Base-by-base conservation (phyloP, 2,888 invertebrate genomes). In the Rhaphigaster nebulosa region DNA sequence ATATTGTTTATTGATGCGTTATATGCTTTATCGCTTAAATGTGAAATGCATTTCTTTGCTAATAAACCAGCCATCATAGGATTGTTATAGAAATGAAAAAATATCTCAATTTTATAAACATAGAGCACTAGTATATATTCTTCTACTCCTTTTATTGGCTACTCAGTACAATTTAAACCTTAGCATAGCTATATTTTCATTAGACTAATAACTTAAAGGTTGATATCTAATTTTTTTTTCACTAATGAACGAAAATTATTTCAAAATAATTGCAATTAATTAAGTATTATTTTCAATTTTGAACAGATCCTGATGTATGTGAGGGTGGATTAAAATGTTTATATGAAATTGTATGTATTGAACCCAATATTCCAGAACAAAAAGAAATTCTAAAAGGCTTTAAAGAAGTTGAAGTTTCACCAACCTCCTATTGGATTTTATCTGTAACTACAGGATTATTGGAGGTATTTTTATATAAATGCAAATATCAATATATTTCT, bases 311-410 rank as follows among this genome's bases (percentile, higher is more conserved):
- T 60, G 56, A 87, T 65, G 70, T 90, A 12, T 90, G 90, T n/a
- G 87, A 87, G n/a, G 90, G 65, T 87, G 90, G 87, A 29, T 65
- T 90, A 52, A 76, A 65, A 45, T 90, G 90, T 54, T 34, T 90
- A 26, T n/a, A 52, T 26, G 87, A 90, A 70, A 87, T 90, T 13
- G 34, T 87, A 26, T 65, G 87, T 20, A 56, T 87, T n/a, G 87
- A 87, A n/a, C 87, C 90, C 1, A 38, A 45, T 34, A 90, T 87
- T 80, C 20, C 45, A 41, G 90, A 90, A 50, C 90, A 87, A 23
- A 87, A 90, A 60, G 50, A 50, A 41, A 87, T 90, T 20, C 60
- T 90, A 41, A 65, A 56, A 34, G 34, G 50, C 12, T 50, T 60
- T 15, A 50, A 70, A 52, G 45, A 89, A 60, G 41, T 41, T 29